Conservation (phyloP, 2,113 vertebrate genomes). For the Phrynosoma blainvillii region DNA sequence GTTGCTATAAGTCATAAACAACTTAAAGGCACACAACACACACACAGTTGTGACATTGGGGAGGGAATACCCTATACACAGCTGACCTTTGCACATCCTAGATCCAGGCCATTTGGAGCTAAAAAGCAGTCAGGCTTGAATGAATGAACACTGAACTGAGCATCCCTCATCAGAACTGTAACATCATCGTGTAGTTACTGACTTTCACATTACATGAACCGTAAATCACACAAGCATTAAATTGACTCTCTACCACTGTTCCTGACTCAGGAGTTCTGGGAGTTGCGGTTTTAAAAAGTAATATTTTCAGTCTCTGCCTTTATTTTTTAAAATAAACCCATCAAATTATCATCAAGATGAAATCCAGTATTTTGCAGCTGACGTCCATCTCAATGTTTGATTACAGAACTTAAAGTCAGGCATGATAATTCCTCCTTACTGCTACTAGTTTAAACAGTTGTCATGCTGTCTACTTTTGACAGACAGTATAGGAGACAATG, state of each 20-base stretch:
- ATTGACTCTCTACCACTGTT: background rate
- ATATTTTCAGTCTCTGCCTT: background rate
- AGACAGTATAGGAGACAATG: constrained; percentile 20
- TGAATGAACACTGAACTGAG: background rate
- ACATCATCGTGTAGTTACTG: too few species aligned
- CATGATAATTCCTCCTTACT: background rate
- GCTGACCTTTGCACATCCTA: too few species aligned
- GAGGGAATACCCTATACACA: too few species aligned
- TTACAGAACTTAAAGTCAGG: background rate
- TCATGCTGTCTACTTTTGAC: background rate
- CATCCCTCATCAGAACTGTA: too few species aligned
- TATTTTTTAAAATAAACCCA: background rate
- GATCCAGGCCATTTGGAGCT: background rate
- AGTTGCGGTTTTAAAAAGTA: too few species aligned
- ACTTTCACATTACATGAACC: background rate
- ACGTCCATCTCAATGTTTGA: background rate
- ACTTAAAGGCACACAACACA: too few species aligned
- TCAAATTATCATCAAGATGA: background rate
- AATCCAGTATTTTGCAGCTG: background rate
- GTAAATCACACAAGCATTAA: background rate
- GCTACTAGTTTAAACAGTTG: constrained; percentile 3
- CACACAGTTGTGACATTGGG: too few species aligned
- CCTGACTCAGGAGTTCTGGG: too few species aligned
- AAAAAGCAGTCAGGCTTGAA: background rate
- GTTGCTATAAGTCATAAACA: too few species aligned